Conservation (phyloP, 37 sponge, comb jelly and placozoan genomes). For the Spongilla lacustris region DNA sequence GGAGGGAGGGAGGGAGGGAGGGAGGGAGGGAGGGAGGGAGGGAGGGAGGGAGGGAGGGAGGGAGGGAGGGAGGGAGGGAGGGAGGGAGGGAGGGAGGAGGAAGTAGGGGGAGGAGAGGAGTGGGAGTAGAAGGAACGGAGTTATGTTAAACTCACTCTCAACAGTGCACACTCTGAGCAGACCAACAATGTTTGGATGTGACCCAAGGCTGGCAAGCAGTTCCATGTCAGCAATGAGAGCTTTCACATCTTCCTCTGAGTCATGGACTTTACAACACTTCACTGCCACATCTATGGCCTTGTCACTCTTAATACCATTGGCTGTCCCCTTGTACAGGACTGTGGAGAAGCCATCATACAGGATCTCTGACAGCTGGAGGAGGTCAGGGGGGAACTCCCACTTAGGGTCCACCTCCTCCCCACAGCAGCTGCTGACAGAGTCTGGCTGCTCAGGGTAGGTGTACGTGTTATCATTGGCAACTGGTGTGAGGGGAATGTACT, state of each 20-base stretch:
- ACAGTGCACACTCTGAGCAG: constrained; percentile 60
- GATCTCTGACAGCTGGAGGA: constrained; percentile 39
- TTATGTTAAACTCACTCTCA: constrained; percentile 45
- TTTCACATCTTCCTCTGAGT: constrained; percentile 57
- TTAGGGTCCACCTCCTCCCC: constrained; percentile 48
- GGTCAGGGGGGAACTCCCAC: constrained; percentile 51
- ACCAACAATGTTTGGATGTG: constrained; percentile 62
- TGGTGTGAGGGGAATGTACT: not conserved
- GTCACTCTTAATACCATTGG: constrained; percentile 28
- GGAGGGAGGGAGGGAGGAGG: no score
- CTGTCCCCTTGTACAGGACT: constrained; percentile 53
- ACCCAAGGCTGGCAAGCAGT: constrained; percentile 44
- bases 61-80: no score
- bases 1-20: no score
- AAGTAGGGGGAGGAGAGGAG: no score
- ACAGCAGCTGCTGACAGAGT: not conserved
- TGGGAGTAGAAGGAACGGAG: no score
- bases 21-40: no score
- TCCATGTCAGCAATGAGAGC: constrained; percentile 61
- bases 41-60: no score
- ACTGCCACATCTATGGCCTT: constrained; percentile 53
- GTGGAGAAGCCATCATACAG: constrained; percentile 54
- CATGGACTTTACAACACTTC: constrained; percentile 28
- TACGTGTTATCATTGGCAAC: not conserved
- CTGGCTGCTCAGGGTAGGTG: not conserved